Conservation (phyloP, 1,140 invertebrate genomes). For the Trichogramma pretiosum region DNA sequence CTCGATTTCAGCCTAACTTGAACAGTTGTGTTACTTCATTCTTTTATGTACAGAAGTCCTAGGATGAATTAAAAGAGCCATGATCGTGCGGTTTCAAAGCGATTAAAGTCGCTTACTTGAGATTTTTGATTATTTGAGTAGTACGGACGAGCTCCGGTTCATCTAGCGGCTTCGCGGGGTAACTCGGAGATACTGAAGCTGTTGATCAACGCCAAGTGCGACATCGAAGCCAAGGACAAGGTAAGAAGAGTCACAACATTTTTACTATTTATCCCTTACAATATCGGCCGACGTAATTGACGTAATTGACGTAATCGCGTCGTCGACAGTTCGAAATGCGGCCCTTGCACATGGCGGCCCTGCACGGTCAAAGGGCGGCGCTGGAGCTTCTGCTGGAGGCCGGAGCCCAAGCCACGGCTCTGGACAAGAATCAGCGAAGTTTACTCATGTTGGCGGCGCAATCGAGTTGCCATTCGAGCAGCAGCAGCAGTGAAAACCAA, state of each 20-base stretch:
- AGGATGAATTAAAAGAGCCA: too few species aligned
- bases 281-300: too few species aligned
- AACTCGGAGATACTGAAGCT: slow-evolving; percentile 65
- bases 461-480: too few species aligned
- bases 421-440: slow-evolving; percentile 67
- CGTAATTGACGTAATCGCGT: too few species aligned
- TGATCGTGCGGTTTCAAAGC: neutral
- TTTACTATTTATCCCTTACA: too few species aligned
- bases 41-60: too few species aligned
- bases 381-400: slow-evolving; percentile 63
- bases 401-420: slow-evolving; percentile 60
- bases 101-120: neutral
- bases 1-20: too few species aligned
- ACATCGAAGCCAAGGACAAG: slow-evolving; percentile 69
- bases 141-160: slow-evolving; percentile 67
- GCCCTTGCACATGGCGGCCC: slow-evolving; percentile 68
- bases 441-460: slow-evolving; percentile 61
- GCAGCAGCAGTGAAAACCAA: too few species aligned
- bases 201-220: slow-evolving; percentile 62
- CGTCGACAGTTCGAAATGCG: slow-evolving; percentile 81
- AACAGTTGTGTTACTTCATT: too few species aligned
- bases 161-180: slow-evolving; percentile 66
- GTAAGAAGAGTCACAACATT: slow-evolving; percentile 42
- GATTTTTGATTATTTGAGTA: too few species aligned
- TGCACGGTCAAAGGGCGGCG: slow-evolving; percentile 66